phyloP scores from a whole-genome alignment of 2,113 vertebrate genomes.

The Pipa parva region DNA sequence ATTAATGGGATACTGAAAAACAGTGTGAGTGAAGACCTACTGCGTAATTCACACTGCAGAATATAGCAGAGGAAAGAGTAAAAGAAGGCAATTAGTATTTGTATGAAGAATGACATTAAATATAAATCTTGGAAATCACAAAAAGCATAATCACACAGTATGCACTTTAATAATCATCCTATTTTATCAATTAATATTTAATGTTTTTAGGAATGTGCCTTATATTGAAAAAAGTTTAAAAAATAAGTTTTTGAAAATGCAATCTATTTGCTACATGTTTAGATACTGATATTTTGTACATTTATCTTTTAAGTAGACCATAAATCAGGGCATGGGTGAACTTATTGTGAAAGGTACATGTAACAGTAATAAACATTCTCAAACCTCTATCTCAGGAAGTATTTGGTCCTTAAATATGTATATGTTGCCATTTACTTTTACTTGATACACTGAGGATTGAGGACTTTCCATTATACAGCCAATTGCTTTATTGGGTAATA shows the following conservation, averaged over 20 bases:
- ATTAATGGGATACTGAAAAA: constrained; percentile 43
- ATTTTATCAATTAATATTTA: neutral
- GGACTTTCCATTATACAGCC: too few species aligned
- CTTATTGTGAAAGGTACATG: too few species aligned
- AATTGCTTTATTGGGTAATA: too few species aligned
- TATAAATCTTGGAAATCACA: constrained; percentile 19
- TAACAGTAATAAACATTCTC: too few species aligned
- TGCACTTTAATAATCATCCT: constrained; percentile 7
- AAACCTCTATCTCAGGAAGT: too few species aligned
- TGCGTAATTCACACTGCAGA: constrained; percentile 26
- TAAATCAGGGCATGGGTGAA: too few species aligned
- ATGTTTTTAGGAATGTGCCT: neutral
- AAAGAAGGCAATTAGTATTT: constrained; percentile 22
- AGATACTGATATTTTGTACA: neutral
- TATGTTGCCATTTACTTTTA: too few species aligned
- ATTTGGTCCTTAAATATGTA: too few species aligned
- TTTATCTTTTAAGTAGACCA: too few species aligned
- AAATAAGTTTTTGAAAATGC: neutral
- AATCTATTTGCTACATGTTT: neutral
- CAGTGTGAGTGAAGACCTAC: constrained; percentile 39
- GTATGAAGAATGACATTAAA: constrained; percentile 13
- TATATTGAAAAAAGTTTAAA: neutral
- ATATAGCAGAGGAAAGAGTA: neutral
- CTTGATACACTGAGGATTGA: too few species aligned
- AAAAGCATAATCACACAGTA: constrained; percentile 3